These are phyloP conservation scores for Augochlora pura DNA, from an alignment of 1,140 invertebrate genomes.

Conservation along the genomic window DNA sequence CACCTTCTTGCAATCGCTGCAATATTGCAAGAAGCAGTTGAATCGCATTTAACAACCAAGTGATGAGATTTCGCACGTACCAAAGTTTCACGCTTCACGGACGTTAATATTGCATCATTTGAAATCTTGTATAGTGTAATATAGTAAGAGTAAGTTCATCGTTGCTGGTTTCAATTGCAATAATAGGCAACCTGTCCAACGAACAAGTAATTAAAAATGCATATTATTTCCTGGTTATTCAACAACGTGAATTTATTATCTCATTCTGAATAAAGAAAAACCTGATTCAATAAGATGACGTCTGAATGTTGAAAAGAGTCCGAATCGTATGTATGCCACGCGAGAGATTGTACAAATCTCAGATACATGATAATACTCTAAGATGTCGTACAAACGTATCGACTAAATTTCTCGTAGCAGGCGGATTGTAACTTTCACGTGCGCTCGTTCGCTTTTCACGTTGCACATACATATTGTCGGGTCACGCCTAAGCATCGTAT, in stretches of 20 bases:
- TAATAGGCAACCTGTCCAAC: not conserved
- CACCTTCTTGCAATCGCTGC: not conserved
- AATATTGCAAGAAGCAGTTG: not conserved
- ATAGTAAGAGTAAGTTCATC: not conserved
- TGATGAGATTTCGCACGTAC: not conserved
- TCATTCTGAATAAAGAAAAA: not conserved
- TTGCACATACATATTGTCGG: slow-evolving; percentile 26
- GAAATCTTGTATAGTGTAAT: no score
- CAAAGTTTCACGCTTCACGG: not conserved
- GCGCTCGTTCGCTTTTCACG: slow-evolving; percentile 10
- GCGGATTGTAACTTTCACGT: slow-evolving; percentile 32
- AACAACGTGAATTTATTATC: not conserved
- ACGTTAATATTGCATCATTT: not conserved
- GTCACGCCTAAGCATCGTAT: slow-evolving; percentile 29
- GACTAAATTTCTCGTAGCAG: slow-evolving; percentile 22
- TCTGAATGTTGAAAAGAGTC: not conserved
- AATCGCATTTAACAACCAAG: not conserved
- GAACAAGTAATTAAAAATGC: not conserved
- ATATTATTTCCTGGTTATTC: not conserved
- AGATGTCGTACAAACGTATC: slow-evolving; percentile 10
- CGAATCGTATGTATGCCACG: not conserved
- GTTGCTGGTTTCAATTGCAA: not conserved
- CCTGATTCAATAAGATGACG: not conserved
- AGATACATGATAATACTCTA: slow-evolving; percentile 3
- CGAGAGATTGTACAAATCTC: not conserved